Percentiles rank a stretch among this genome's conserved stretches.
Evolutionary conservation across 2,888 invertebrate genomes (phyloP).

Genomic region (Cephalotes varians): DNA sequence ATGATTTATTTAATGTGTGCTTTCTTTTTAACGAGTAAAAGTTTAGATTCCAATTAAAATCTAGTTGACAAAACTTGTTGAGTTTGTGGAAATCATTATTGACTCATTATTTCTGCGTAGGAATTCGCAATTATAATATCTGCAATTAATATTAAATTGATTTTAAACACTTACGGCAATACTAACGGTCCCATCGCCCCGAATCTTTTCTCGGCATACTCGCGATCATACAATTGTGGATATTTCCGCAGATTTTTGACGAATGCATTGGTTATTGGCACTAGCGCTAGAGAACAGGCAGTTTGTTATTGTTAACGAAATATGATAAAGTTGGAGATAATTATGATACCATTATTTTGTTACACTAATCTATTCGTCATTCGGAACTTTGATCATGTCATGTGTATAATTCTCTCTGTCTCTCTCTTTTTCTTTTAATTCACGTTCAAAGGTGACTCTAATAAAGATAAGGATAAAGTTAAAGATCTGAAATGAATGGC

Average conservation of each 20-base stretch:
- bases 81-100: not conserved
- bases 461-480: not conserved
- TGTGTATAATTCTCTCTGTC: no score
- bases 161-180: slow-evolving; percentile 87
- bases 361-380: not conserved
- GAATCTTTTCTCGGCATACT: slow-evolving; percentile 89
- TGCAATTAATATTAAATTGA: not conserved
- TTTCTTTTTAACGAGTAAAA: not conserved
- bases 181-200: slow-evolving; percentile 87
- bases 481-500: not conserved
- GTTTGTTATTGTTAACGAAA: not conserved
- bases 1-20: slow-evolving; percentile 10
- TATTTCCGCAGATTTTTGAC: slow-evolving; percentile 90
- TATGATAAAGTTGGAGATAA: not conserved
- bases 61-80: not conserved
- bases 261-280: slow-evolving; percentile 90
- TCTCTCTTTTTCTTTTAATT: not conserved
- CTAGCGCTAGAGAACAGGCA: slow-evolving; percentile 88
- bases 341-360: not conserved
- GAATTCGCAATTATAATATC: not conserved
- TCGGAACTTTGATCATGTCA: not conserved
- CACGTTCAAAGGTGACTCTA: not conserved
- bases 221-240: slow-evolving; percentile 94
- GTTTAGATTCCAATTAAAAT: not conserved
- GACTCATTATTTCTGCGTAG: not conserved